Evolutionary conservation across 2,797 vertebrate genomes (phyloP).

Genomic region (Sternotherus odoratus): DNA sequence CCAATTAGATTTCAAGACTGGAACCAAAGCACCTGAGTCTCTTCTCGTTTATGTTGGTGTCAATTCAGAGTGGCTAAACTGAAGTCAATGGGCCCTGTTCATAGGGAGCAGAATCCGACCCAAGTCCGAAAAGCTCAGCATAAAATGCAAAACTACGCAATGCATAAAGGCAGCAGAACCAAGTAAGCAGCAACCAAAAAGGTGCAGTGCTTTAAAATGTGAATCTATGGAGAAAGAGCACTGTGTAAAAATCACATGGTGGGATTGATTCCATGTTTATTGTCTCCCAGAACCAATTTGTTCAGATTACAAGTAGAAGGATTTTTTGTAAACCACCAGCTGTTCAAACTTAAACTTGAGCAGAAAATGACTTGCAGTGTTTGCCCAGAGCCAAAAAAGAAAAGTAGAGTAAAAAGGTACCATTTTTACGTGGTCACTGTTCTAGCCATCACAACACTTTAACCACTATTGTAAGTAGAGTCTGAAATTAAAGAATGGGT

Average conservation of each 20-base stretch:
- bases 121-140: neutral
- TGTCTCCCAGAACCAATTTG: neutral
- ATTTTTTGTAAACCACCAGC: neutral
- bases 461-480: too few species aligned
- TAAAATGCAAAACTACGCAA: neutral
- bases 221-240: neutral
- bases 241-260: neutral
- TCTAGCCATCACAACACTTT: too few species aligned
- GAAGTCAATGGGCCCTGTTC: neutral
- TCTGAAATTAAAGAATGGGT: too few species aligned
- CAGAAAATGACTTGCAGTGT: neutral
- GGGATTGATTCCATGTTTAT: neutral
- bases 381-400: neutral
- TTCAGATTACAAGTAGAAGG: neutral
- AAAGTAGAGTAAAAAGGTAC: neutral
- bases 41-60: neutral
- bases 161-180: neutral
- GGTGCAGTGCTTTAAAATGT: neutral
- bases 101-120: neutral
- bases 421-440: neutral
- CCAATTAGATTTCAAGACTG: neutral
- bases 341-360: neutral
- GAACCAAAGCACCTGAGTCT: neutral
- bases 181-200: neutral
- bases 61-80: neutral